Base-by-base conservation (phyloP, 2,888 invertebrate species). In the Phanerotoma sp. region DNA sequence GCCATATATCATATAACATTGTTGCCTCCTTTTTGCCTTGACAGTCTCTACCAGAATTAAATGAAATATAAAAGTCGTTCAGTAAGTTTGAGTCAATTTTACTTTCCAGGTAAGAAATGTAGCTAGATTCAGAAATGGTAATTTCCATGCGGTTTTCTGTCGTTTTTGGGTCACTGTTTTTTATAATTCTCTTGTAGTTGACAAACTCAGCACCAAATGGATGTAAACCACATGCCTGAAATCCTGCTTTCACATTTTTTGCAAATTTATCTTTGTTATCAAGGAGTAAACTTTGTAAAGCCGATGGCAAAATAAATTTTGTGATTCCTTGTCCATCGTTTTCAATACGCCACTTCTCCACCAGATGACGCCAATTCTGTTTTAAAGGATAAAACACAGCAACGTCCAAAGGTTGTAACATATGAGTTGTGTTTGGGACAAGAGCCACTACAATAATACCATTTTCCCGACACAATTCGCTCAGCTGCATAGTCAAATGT, bases 401-500 rank as follows among this genome's bases (percentile, higher is more conserved):
- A 13, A 48, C 38, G 45, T 66, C 64, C 10, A 66, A 41, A 10
- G 60, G 64, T 50, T 66, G 64, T 10, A 61, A 52, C 41, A 64
- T 62, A 45, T 62, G 62, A 6, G 61, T 66, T 41, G 66, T 53
- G 46, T 67, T 60, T 15, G 65, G 61, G 7, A 48, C 55, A 25
- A 66, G 55, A 51, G 60, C 58, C 9, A 62, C 52, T 18, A 66
- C 16, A 44, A 61, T 54, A 5, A 68, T 68, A 30, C 57, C 51
- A 7, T 64, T 53, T 32, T 64, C 56, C 51, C 51, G 52, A 35
- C 64, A 66, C 25, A 66, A 65, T 35, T 46, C 15, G 41, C 64
- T 63, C 13, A 67, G 53, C n/a, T 60, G 55, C n/a, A 63, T 25
- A 18, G 56, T 61, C 40, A 67, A 28, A 53, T 67, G 65, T 15